Evolutionary conservation across 2,113 vertebrate species (phyloP), one percentile per base, ranked within the genome.

Genomic region (Cyanistes caeruleus): DNA sequence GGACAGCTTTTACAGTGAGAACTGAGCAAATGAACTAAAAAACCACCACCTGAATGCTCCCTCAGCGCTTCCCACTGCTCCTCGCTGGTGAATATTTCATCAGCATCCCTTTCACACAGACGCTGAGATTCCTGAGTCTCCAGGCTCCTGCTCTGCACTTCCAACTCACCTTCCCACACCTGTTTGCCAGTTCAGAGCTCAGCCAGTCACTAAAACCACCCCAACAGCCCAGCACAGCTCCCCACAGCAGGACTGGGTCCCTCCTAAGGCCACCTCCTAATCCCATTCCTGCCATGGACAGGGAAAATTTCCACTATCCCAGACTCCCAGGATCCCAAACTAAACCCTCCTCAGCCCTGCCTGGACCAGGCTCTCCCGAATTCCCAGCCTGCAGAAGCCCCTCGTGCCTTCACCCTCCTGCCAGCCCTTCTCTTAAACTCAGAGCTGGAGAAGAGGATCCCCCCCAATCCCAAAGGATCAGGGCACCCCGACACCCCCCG

Each of bases 141-240:
- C 53, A 2, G 13, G 11, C 53, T 79, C 65, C 35, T 15, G 59
- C 64, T 35, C 53, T 9, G 81, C 3, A 7, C 84, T 51, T 30
- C 20, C 19, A 2, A 6, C 72, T 15, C 79, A 44, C 73, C 67
- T 62, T 44, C 15, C 63, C 18, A 5, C 2, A 0, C 31, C 89
- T 33, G 35, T 9, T 22, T 22, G 46, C 69, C 55, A 4, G 7
- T 2, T 8, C 43, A 25, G 46, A 83, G 58, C 72, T 52, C 11
- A 18, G 46, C 44, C 2, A 13, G 65, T 0, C 9, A 1, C 77
- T 24, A 15, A 44, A 19, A 68, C 7, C 58, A 1, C 63, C 33
- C 58, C 3, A 8, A 6, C 0, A 17, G 24, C 2, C 10, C 7
- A 0, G 9, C 1, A n/a, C 0, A 0, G 63, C 2, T 9, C 41